These are phyloP conservation scores for Alitta virens DNA, from an alignment of 2,888 invertebrate genomes.

Conservation along the genomic window DNA sequence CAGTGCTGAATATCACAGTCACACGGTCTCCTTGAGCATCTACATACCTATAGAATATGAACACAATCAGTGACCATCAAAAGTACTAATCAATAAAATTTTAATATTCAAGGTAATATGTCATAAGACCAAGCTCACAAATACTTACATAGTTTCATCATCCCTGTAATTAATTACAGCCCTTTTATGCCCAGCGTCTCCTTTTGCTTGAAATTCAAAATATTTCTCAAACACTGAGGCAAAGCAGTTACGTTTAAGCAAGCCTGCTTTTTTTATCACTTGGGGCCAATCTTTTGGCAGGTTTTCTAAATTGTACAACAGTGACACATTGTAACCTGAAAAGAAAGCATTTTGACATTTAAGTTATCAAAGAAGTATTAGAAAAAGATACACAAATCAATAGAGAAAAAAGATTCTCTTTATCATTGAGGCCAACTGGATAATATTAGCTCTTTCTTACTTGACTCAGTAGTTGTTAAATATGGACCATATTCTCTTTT, in stretches of 20 bases:
- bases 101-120: too few relatives aligned
- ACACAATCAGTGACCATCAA: too few relatives aligned
- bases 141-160: slow-evolving; percentile 90
- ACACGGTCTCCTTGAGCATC: slow-evolving; percentile 98
- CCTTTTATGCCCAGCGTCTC: slow-evolving; percentile 83
- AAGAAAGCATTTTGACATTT: slow-evolving; percentile 12
- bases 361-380: too few relatives aligned
- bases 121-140: too few relatives aligned
- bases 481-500: slow-evolving; percentile 87
- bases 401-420: not conserved
- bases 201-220: slow-evolving; percentile 94
- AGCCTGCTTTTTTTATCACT: slow-evolving; percentile 85
- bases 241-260: slow-evolving; percentile 96
- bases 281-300: slow-evolving; percentile 87
- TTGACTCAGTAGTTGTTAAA: slow-evolving; percentile 81
- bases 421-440: too few relatives aligned
- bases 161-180: slow-evolving; percentile 98
- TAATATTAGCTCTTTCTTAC: slow-evolving; percentile 61
- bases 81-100: too few relatives aligned
- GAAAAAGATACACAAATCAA: too few relatives aligned
- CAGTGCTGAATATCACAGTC: slow-evolving; percentile 97
- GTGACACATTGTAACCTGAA: slow-evolving; percentile 88
- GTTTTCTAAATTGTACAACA: slow-evolving; percentile 87
- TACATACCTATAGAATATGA: slow-evolving; percentile 73
- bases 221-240: slow-evolving; percentile 99